Percentiles rank a stretch among this genome's conserved stretches.
Conservation (phyloP, 2,113 vertebrate species). For the Ariopsis seemanni region DNA sequence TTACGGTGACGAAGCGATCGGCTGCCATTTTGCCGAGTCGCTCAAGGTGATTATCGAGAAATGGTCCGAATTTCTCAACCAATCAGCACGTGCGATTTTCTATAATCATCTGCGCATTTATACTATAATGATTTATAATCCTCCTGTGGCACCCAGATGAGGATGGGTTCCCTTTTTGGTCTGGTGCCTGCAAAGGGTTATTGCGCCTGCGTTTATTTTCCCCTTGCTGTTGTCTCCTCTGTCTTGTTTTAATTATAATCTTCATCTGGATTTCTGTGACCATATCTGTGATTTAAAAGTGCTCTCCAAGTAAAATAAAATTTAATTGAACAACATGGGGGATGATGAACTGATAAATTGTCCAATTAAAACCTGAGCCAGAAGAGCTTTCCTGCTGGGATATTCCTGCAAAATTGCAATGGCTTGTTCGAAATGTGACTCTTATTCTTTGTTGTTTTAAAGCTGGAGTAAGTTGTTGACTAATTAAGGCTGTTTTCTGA, state of each 20-base stretch:
- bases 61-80: no score
- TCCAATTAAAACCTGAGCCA: background rate
- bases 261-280: background rate
- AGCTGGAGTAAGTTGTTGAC: background rate
- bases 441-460: background rate
- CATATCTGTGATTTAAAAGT: background rate
- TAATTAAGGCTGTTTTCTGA: background rate
- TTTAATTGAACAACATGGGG: background rate
- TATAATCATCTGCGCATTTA: no score
- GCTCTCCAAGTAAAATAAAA: background rate
- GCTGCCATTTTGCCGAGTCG: no score
- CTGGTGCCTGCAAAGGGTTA: background rate
- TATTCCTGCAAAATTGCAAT: background rate
- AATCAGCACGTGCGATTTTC: no score
- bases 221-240: background rate
- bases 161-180: background rate
- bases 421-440: background rate
- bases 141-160: background rate
- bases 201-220: background rate
- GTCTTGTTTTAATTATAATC: background rate
- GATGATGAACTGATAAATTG: background rate
- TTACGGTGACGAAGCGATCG: no score
- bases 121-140: background rate
- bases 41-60: no score
- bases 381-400: background rate